Conservation (phyloP, 2,888 invertebrate species). For the Ernsta delagoae region DNA sequence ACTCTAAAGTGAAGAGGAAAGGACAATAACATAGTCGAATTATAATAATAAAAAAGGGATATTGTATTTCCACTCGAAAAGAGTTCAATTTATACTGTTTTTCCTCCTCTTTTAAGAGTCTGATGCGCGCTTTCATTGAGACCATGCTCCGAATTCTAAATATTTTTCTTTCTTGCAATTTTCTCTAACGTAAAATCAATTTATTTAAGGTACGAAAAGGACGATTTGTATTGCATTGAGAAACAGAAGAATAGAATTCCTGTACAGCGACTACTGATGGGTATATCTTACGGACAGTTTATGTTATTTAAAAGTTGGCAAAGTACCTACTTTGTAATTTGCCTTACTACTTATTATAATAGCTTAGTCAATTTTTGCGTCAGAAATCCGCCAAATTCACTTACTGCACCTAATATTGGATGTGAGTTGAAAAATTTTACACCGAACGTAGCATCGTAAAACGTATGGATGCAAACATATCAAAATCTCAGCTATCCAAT, state of each 20-base stretch:
- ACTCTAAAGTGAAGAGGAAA: conserved; percentile 4
- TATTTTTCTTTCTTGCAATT: not conserved
- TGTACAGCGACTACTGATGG: too few relatives aligned
- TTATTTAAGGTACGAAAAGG: not conserved
- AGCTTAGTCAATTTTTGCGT: too few relatives aligned
- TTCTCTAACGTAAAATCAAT: not conserved
- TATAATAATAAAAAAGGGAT: conserved; percentile 20
- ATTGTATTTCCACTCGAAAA: conserved; percentile 13
- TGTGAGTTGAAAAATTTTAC: conserved; percentile 40
- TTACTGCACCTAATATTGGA: too few relatives aligned
- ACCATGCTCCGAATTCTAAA: not conserved
- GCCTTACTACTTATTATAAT: too few relatives aligned
- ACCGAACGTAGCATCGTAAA: conserved; percentile 41
- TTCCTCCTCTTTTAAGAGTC: conserved; percentile 14
- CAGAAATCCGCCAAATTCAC: too few relatives aligned
- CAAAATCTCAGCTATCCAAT: not conserved
- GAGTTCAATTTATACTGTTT: conserved; percentile 16
- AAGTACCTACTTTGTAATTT: too few relatives aligned
- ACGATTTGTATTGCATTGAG: not conserved
- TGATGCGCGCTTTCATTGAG: not conserved
- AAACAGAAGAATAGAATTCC: not conserved
- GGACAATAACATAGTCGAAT: conserved; percentile 20
- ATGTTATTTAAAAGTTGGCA: too few relatives aligned
- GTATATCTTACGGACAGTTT: too few relatives aligned
- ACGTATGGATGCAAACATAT: conserved; percentile 1